Evolutionary conservation across 2,797 vertebrate genomes (phyloP).

Genomic region (Notoglanidium macrostoma): DNA sequence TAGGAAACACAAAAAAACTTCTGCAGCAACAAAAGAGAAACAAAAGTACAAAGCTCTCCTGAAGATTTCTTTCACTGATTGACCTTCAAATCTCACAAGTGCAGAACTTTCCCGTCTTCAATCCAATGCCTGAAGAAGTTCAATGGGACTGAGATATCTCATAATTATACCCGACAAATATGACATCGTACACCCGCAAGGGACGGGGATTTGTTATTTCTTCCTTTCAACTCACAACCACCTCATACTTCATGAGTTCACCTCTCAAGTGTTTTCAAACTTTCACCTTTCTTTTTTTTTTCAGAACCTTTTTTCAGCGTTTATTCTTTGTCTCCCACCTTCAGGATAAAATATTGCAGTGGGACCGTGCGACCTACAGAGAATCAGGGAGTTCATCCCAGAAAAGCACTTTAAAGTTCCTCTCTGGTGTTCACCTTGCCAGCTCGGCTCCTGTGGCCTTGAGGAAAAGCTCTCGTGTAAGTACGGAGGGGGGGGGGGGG

Average conservation of each 20-base stretch:
- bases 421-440: slow-evolving; percentile 65
- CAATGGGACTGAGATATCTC: slow-evolving; percentile 34
- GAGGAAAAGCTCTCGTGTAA: slow-evolving; percentile 60
- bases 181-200: slow-evolving; percentile 54
- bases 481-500: not conserved
- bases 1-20: slow-evolving; percentile 60
- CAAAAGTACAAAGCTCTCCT: slow-evolving; percentile 47
- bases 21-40: slow-evolving; percentile 45
- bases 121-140: slow-evolving; percentile 38
- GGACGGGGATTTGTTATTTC: slow-evolving; percentile 30
- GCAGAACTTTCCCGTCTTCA: slow-evolving; percentile 38
- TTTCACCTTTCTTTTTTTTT: slow-evolving; percentile 65
- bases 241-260: slow-evolving; percentile 63
- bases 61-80: slow-evolving; percentile 30
- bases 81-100: slow-evolving; percentile 46
- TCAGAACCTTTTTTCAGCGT: slow-evolving; percentile 62
- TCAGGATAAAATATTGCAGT: slow-evolving; percentile 59
- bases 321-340: slow-evolving; percentile 61
- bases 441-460: slow-evolving; percentile 65
- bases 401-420: slow-evolving; percentile 72
- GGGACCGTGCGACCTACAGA: slow-evolving; percentile 70
- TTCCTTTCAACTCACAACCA: slow-evolving; percentile 34
- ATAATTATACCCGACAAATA: slow-evolving; percentile 62
- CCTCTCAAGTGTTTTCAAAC: slow-evolving; percentile 67
- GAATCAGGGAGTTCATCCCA: slow-evolving; percentile 70